Percentiles rank a stretch among this genome's conserved stretches.
Evolutionary conservation across 2,797 vertebrate genomes (phyloP).

Genomic region (Sebastiscus tertius): DNA sequence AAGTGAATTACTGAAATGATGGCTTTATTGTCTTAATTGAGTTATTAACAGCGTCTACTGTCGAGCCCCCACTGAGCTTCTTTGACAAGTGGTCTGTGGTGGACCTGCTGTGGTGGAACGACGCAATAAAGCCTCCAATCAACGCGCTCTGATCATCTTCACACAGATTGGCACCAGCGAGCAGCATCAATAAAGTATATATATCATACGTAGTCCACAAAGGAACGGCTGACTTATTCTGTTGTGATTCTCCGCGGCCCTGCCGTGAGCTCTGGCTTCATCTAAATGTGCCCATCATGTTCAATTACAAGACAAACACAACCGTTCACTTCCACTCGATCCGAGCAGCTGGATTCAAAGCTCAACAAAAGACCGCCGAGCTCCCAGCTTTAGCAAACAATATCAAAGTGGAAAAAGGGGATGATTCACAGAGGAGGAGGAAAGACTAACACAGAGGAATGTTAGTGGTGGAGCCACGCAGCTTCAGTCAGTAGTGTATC

Average conservation of each 20-base stretch:
- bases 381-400: conserved; percentile 25
- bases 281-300: conserved; percentile 82
- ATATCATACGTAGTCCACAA: conserved; percentile 72
- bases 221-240: conserved; percentile 80
- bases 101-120: conserved; percentile 13
- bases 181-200: too few relatives aligned
- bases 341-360: conserved; percentile 31
- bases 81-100: conserved; percentile 35
- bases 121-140: conserved; percentile 20
- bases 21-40: neutral
- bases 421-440: conserved; percentile 33
- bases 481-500: conserved; percentile 41
- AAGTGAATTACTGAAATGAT: neutral
- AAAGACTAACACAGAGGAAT: conserved; percentile 32
- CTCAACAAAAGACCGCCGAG: conserved; percentile 21
- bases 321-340: conserved; percentile 31
- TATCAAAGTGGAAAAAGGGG: conserved; percentile 36
- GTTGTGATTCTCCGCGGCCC: conserved; percentile 74
- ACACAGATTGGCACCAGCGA: conserved; percentile 6
- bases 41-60: conserved; percentile 8
- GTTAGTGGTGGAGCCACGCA: neutral
- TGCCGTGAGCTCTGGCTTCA: conserved; percentile 73
- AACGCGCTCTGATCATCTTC: conserved; percentile 17
- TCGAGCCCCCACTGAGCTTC: neutral
- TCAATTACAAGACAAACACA: conserved; percentile 85